A percentile compares a stretch with the other conserved stretches of the same genome.
These are phyloP conservation scores for Loris lydekkerianus DNA, from an alignment of 2,797 vertebrate species.

Conservation along the genomic window DNA sequence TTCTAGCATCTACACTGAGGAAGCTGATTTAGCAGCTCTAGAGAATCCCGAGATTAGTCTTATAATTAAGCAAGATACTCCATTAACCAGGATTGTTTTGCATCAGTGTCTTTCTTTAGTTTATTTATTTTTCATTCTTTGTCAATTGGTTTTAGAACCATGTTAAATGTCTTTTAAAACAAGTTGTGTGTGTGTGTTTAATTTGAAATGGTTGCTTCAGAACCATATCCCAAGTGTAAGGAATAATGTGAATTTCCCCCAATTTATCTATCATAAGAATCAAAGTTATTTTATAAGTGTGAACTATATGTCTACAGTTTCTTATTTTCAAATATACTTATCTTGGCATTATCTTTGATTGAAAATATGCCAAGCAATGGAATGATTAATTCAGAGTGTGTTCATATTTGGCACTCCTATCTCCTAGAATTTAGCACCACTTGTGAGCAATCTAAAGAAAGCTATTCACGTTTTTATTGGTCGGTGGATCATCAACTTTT, in stretches of 20 bases:
- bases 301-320: neutral
- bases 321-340: neutral
- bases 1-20: neutral
- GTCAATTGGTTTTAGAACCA: neutral
- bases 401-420: neutral
- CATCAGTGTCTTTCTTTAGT: neutral
- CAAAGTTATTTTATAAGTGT: neutral
- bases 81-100: neutral
- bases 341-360: neutral
- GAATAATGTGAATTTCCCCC: no score
- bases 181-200: neutral
- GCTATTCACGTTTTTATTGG: neutral
- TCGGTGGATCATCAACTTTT: neutral
- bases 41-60: neutral
- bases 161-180: neutral
- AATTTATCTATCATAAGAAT: neutral
- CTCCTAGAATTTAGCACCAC: neutral
- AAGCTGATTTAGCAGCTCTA: neutral
- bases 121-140: neutral
- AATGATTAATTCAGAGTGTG: neutral
- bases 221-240: neutral
- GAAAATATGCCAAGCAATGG: neutral
- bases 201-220: neutral
- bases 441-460: neutral
- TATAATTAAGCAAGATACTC: neutral